These are phyloP conservation scores for Oreonectes daqikongensis DNA, from an alignment of 2,797 vertebrate species.

Conservation along the genomic window DNA sequence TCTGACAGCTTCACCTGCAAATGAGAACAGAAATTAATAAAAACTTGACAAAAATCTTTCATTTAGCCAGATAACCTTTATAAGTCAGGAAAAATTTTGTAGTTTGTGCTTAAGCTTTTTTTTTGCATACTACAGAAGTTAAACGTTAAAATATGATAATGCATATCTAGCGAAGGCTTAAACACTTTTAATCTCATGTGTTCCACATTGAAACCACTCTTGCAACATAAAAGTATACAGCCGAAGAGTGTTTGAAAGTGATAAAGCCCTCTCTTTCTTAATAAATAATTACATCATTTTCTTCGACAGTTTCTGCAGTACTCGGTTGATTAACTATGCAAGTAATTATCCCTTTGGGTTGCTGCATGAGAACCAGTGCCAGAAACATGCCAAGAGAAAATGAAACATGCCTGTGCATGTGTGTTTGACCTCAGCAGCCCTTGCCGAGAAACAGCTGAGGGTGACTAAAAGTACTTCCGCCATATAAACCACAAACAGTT, in stretches of 20 bases:
- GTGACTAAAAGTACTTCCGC: slow-evolving; percentile 56
- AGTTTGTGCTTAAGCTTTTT: too few species aligned
- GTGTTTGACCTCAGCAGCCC: slow-evolving; percentile 20
- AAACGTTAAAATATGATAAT: not conserved
- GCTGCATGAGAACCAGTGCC: not conserved
- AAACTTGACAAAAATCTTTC: not conserved
- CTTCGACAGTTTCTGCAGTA: slow-evolving; percentile 40
- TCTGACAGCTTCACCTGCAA: slow-evolving; percentile 93
- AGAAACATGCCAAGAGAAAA: slow-evolving; percentile 54
- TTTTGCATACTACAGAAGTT: too few species aligned
- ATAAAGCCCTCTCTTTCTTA: not conserved
- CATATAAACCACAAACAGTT: slow-evolving; percentile 39
- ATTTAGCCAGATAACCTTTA: too few species aligned
- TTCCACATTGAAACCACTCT: not conserved
- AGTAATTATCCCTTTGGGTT: not conserved
- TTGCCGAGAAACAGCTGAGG: slow-evolving; percentile 64
- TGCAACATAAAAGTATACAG: not conserved
- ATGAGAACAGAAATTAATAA: not conserved
- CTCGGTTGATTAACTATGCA: slow-evolving; percentile 9
- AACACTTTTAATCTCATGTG: not conserved
- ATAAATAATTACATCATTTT: slow-evolving; percentile 31
- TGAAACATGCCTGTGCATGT: slow-evolving; percentile 49
- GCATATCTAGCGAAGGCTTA: not conserved
- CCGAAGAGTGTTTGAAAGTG: not conserved
- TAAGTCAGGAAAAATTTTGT: too few species aligned